A percentile compares a stretch with the other conserved stretches of the same genome.
Evolutionary conservation across 2,113 vertebrate species (phyloP).

Genomic region (Cisticola juncidis): DNA sequence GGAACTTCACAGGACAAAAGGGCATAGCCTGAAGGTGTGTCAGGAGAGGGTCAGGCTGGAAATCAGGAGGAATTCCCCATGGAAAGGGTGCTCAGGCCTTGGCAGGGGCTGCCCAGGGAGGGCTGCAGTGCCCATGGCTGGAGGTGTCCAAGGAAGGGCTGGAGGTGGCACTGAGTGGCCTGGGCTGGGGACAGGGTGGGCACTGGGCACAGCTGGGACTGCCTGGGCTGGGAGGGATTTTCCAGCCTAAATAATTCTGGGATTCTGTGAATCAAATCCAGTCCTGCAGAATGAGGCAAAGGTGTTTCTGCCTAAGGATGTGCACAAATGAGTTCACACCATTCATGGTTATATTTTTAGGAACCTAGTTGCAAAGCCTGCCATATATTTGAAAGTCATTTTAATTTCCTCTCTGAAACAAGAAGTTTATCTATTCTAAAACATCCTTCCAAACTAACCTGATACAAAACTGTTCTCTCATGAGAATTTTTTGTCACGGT

Average conservation of each 20-base stretch:
- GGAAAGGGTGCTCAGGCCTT: background rate
- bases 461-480: background rate
- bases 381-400: background rate
- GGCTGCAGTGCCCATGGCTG: fast-evolving
- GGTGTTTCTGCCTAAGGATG: background rate
- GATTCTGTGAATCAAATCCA: background rate
- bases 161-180: background rate
- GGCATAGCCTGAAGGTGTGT: fast-evolving
- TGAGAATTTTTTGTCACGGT: background rate
- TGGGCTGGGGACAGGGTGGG: too few species aligned
- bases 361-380: background rate
- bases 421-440: background rate
- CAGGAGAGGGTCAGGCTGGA: fast-evolving
- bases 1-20: background rate
- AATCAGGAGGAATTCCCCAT: background rate
- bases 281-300: background rate
- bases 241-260: background rate
- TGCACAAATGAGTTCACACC: background rate
- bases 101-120: background rate
- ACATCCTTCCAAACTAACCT: background rate
- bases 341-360: background rate
- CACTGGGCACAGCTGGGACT: too few species aligned
- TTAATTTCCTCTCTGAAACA: background rate
- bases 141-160: too few species aligned
- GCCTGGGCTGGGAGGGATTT: background rate